These are phyloP conservation scores for Gonioctena quinquepunctata DNA, from an alignment of 1,140 invertebrate genomes.

Conservation along the genomic window DNA sequence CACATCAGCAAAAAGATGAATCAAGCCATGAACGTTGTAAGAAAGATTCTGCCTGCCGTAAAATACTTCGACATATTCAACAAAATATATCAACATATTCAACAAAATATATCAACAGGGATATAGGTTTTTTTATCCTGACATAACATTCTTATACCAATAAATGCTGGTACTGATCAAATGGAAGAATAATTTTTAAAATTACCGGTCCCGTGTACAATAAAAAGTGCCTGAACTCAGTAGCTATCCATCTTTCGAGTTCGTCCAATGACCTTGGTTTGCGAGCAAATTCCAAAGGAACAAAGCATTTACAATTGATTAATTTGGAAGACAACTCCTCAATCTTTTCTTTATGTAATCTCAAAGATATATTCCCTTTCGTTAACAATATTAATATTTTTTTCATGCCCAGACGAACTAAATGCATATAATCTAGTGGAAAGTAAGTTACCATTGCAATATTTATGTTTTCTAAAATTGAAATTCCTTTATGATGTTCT, in stretches of 20 bases:
- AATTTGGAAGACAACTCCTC: not conserved
- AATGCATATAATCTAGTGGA: constrained; percentile 11
- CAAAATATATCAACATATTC: constrained; percentile 26
- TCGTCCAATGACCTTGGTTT: constrained; percentile 39
- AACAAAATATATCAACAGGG: not conserved
- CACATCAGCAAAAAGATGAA: constrained; percentile 18
- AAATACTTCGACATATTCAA: constrained; percentile 11
- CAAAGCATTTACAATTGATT: constrained; percentile 5
- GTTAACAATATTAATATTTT: not conserved
- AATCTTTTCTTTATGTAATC: not conserved
- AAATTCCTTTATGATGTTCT: constrained; percentile 4
- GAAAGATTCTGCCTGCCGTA: constrained; percentile 12
- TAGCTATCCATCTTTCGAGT: constrained; percentile 48
- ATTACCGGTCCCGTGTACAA: constrained; percentile 44
- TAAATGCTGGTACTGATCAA: constrained; percentile 19
- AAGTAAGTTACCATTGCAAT: constrained; percentile 4
- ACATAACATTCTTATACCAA: constrained; percentile 12
- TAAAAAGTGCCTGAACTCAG: constrained; percentile 48
- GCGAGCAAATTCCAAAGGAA: constrained; percentile 44
- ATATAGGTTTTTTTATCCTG: constrained; percentile 6
- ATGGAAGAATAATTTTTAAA: constrained; percentile 25
- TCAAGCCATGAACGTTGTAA: constrained; percentile 23
- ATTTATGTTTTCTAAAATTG: not conserved
- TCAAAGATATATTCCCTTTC: not conserved
- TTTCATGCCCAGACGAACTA: constrained; percentile 7